A percentile compares a stretch with the other conserved stretches of the same genome.
Conservation (phyloP, 2,797 vertebrate genomes). For the Lepidocolaptes lacrymiger region DNA sequence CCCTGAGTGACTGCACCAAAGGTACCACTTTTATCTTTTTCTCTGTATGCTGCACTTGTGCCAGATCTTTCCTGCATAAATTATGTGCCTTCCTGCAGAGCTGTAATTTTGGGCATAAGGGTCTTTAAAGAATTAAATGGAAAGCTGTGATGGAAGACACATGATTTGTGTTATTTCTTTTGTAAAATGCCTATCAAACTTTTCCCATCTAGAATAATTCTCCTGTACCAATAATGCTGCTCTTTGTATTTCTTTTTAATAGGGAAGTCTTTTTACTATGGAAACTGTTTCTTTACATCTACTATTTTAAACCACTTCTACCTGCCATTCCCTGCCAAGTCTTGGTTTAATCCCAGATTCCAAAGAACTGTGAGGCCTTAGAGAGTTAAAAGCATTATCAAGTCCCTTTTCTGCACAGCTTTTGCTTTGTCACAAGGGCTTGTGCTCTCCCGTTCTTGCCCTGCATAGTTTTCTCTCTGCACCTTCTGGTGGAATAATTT, state of each 20-base stretch:
- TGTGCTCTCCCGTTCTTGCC: neutral
- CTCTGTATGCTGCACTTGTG: neutral
- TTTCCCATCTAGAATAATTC: neutral
- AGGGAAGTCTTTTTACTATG: neutral
- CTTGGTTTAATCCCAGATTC: neutral
- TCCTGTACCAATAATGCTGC: neutral
- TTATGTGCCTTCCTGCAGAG: neutral
- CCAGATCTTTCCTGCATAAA: neutral
- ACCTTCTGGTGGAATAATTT: constrained; percentile 35
- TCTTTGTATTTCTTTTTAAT: neutral
- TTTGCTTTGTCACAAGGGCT: constrained; percentile 38
- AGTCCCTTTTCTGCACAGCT: constrained; percentile 8
- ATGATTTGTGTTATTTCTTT: neutral
- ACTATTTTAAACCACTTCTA: neutral
- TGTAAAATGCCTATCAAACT: neutral
- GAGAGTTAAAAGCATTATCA: neutral
- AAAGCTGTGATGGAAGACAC: neutral
- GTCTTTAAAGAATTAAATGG: neutral
- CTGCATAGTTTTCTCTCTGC: constrained; percentile 2
- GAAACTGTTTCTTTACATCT: neutral
- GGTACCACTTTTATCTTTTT: constrained; percentile 74
- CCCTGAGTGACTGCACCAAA: constrained; percentile 91
- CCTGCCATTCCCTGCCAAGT: neutral
- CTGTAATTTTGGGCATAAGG: neutral
- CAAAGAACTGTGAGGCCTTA: neutral